Percentiles rank a stretch among this genome's conserved stretches.
phyloP scores from a whole-genome alignment of 1,140 invertebrate genomes.

The Lepidurus couesii region DNA sequence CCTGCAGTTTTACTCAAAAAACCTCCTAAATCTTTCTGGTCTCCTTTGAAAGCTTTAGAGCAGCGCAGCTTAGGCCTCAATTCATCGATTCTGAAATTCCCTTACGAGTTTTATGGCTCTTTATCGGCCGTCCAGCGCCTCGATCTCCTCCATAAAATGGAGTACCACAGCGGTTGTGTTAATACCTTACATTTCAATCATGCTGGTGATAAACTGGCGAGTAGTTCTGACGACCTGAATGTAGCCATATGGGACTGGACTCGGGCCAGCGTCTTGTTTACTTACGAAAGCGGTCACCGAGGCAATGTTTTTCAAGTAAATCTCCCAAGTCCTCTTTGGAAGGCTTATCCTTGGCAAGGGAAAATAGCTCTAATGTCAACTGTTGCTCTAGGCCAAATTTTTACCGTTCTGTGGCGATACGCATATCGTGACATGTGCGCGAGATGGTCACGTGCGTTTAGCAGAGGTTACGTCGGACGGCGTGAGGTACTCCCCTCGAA shows the following conservation, averaged over 20 bases:
- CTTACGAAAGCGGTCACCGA: conserved; percentile 70
- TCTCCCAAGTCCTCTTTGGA: neutral
- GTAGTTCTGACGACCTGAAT: conserved; percentile 82
- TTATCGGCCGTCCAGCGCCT: conserved; percentile 74
- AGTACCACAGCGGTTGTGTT: conserved; percentile 80
- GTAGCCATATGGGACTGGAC: conserved; percentile 90
- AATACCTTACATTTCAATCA: conserved; percentile 87
- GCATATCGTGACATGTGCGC: conserved; percentile 76
- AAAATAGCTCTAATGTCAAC: neutral
- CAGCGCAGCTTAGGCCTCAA: neutral
- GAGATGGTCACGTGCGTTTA: conserved; percentile 77
- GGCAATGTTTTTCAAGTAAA: conserved; percentile 84
- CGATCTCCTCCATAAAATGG: conserved; percentile 68
- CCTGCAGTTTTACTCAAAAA: neutral
- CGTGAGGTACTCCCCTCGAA: conserved; percentile 50
- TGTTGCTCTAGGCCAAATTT: conserved; percentile 56
- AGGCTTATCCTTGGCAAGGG: neutral
- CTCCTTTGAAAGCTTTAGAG: conserved; percentile 1
- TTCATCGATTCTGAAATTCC: conserved; percentile 47
- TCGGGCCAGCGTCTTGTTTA: conserved; percentile 55
- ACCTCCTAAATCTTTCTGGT: neutral
- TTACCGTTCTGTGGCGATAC: conserved; percentile 63
- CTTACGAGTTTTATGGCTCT: conserved; percentile 69
- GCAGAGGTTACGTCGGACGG: conserved; percentile 52
- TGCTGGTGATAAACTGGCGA: conserved; percentile 66